Conservation (phyloP, 2,113 vertebrate species). For the Prolemur simus region DNA sequence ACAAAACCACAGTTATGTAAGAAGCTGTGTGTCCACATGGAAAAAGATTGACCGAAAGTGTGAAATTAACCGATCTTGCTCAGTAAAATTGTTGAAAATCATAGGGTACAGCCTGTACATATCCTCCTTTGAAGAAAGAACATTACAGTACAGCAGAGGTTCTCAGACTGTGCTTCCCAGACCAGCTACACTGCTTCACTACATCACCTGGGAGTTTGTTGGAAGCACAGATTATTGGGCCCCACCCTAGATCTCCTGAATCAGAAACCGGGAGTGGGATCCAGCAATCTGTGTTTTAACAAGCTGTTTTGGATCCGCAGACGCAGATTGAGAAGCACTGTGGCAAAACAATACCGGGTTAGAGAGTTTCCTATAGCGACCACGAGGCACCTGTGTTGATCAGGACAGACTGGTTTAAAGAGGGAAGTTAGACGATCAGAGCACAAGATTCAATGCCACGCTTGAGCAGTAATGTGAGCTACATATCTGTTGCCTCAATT, state of each 20-base stretch:
- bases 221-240: not conserved
- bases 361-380: not conserved
- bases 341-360: not conserved
- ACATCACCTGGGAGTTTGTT: not conserved
- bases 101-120: not conserved
- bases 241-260: not conserved
- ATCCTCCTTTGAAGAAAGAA: not conserved
- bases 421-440: not conserved
- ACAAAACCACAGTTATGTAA: not conserved
- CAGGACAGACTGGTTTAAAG: conserved; percentile 25
- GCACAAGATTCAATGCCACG: not conserved
- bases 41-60: not conserved
- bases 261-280: not conserved
- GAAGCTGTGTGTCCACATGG: not conserved
- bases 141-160: not conserved
- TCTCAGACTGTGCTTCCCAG: not conserved
- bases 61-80: not conserved
- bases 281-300: not conserved
- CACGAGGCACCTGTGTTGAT: conserved; percentile 57
- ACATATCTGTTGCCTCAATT: not conserved
- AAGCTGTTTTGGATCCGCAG: not conserved
- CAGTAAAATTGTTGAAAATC: not conserved
- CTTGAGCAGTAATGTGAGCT: not conserved
- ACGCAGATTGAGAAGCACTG: not conserved
- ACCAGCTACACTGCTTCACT: not conserved